Conservation (phyloP, 2,797 vertebrate species). For the Aphelocoma californica region DNA sequence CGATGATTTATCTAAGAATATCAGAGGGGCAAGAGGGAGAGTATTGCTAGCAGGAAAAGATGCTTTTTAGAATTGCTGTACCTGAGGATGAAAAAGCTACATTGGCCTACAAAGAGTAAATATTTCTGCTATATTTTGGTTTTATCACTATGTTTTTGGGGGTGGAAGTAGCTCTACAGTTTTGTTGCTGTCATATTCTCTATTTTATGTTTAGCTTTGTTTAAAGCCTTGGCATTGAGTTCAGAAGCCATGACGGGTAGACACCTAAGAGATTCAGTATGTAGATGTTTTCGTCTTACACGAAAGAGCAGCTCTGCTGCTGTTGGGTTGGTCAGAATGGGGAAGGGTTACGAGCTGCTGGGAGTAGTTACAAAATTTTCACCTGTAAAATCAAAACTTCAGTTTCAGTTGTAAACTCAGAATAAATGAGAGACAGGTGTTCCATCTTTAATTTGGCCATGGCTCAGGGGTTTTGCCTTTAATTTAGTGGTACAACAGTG, state of each 20-base stretch:
- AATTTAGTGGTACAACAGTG: constrained; percentile 27
- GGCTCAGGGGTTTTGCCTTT: constrained; percentile 56
- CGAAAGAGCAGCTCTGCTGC: not conserved
- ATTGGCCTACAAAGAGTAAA: constrained; percentile 53
- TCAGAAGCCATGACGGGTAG: constrained; percentile 48
- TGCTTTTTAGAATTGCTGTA: constrained; percentile 18
- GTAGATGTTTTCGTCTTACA: not conserved
- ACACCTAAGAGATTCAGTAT: not conserved
- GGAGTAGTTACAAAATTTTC: not conserved
- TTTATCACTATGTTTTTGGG: constrained; percentile 36
- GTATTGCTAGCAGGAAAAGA: constrained; percentile 14
- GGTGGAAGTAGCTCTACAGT: constrained; percentile 26
- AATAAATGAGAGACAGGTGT: constrained; percentile 70
- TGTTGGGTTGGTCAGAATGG: not conserved
- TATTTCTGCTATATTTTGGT: constrained; percentile 61
- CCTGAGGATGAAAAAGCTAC: constrained; percentile 44
- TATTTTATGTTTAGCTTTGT: constrained; percentile 38
- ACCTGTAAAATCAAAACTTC: constrained; percentile 57
- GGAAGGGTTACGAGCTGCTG: not conserved
- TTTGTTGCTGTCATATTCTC: constrained; percentile 38
- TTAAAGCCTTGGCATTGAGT: constrained; percentile 40
- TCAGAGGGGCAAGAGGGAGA: not conserved
- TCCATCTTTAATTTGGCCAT: constrained; percentile 60
- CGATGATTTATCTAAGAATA: not conserved
- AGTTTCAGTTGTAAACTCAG: constrained; percentile 64